Percentiles rank a stretch among this genome's conserved stretches.
phyloP scores from a whole-genome alignment of 2,113 vertebrate species.

The Spheniscus mendiculus region DNA sequence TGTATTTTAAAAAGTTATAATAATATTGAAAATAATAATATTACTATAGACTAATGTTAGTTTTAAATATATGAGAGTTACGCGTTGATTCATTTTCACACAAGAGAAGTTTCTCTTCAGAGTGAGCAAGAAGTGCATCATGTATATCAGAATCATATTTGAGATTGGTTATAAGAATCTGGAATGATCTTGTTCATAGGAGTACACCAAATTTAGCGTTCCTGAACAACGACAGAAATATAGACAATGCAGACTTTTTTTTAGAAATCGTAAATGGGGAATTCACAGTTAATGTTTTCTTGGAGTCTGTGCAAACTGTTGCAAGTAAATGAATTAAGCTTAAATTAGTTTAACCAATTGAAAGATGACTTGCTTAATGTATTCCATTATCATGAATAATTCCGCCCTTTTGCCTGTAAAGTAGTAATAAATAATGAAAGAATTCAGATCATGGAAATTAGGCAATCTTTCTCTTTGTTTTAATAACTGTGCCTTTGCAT shows the following conservation, averaged over 20 bases:
- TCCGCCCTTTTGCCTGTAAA: background rate
- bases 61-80: background rate
- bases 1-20: background rate
- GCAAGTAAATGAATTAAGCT: background rate
- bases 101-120: background rate
- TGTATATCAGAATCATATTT: background rate
- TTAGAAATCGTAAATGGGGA: background rate
- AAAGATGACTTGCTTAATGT: background rate
- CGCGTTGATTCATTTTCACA: background rate
- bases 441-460: background rate
- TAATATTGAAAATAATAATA: background rate
- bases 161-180: background rate
- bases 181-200: background rate
- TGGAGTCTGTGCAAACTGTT: background rate
- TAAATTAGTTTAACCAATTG: background rate
- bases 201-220: background rate
- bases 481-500: background rate
- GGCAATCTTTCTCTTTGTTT: background rate
- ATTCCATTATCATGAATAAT: background rate
- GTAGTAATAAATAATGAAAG: slow-evolving; percentile 3
- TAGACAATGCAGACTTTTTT: background rate
- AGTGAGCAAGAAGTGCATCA: background rate
- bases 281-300: background rate
- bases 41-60: background rate
- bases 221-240: background rate